Conservation (phyloP, 2,888 invertebrate genomes). For the Colostygia pectinataria region DNA sequence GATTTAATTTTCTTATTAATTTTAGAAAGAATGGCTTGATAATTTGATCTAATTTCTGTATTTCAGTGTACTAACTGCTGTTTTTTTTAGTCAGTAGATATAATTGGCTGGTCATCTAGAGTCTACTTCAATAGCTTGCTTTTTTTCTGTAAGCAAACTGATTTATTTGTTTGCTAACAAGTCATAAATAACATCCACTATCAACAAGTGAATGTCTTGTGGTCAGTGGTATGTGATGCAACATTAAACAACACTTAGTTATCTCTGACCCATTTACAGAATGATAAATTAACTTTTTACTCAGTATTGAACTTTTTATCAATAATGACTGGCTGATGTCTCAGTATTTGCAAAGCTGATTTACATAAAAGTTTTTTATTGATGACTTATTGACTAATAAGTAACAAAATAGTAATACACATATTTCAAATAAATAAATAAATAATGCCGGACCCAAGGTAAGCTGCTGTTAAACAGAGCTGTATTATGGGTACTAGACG, state of each 20-base stretch:
- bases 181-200: neutral
- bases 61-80: too few species aligned
- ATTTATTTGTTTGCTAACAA: conserved; percentile 2
- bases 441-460: too few species aligned
- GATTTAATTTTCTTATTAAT: too few species aligned
- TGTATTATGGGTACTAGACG: too few species aligned
- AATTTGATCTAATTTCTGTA: too few species aligned
- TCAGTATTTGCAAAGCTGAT: neutral
- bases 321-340: conserved; percentile 5
- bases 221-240: conserved; percentile 21
- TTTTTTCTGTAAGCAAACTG: neutral
- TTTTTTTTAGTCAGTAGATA: too few species aligned
- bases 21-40: too few species aligned
- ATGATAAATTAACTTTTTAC: conserved; percentile 53
- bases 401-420: too few species aligned
- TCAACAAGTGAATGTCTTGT: neutral
- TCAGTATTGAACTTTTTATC: conserved; percentile 45
- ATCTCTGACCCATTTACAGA: conserved; percentile 59
- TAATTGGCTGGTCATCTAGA: too few species aligned
- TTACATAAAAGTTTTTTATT: neutral
- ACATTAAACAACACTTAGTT: conserved; percentile 32
- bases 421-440: too few species aligned
- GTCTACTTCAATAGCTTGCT: neutral
- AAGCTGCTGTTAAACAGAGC: too few species aligned
- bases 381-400: neutral